A percentile compares a stretch with the other conserved stretches of the same genome.
Conservation (phyloP, 1,140 invertebrate genomes). For the Tribolium castaneum region DNA sequence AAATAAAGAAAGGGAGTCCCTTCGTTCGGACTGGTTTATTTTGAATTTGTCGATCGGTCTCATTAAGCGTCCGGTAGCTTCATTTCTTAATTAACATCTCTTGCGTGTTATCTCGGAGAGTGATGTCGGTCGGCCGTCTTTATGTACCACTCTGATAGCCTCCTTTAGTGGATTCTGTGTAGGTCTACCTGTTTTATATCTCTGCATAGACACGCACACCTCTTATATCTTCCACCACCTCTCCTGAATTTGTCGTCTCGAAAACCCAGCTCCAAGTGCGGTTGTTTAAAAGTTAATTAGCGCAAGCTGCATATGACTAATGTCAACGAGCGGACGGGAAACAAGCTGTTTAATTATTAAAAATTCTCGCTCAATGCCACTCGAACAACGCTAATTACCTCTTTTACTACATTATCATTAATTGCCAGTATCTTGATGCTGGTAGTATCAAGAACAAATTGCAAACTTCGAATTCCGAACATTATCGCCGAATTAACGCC, state of each 20-base stretch:
- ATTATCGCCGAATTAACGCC: neutral
- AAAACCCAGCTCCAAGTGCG: neutral
- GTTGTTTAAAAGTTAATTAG: conserved; percentile 15
- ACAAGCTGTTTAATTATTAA: conserved; percentile 34
- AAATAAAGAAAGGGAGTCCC: conserved; percentile 38
- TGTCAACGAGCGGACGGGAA: conserved; percentile 20
- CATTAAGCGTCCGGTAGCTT: conserved; percentile 58
- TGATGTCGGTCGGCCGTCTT: conserved; percentile 54
- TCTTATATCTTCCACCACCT: conserved; percentile 46
- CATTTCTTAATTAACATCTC: conserved; percentile 61
- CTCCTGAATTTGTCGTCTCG: conserved; percentile 30
- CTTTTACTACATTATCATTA: conserved; percentile 32
- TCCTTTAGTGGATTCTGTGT: conserved; percentile 55
- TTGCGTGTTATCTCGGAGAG: conserved; percentile 56
- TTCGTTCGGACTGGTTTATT: conserved; percentile 47
- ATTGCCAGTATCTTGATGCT: conserved; percentile 23
- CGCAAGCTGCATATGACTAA: conserved; percentile 31
- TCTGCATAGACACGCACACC: conserved; percentile 54
- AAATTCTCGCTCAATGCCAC: conserved; percentile 27
- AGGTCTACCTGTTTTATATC: conserved; percentile 57
- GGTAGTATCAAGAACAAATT: conserved; percentile 27
- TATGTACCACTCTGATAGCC: conserved; percentile 54
- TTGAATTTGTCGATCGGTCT: conserved; percentile 56
- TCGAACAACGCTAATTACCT: conserved; percentile 27
- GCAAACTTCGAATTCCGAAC: conserved; percentile 6